Percentiles rank a stretch among this genome's conserved stretches.
Evolutionary conservation across 2,797 vertebrate genomes (phyloP).

Genomic region (Pipistrellus pipistrellus): DNA sequence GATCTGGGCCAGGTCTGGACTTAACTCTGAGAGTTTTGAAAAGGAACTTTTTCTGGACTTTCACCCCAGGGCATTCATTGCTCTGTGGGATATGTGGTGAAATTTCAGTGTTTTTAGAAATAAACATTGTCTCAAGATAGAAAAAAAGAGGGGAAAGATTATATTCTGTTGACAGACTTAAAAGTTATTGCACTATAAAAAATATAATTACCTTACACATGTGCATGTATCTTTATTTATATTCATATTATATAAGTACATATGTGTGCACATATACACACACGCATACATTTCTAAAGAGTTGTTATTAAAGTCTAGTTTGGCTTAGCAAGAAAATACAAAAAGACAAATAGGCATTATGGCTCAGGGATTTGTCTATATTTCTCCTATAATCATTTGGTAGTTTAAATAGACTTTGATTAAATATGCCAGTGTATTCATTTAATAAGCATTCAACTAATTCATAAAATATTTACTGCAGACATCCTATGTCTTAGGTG

Average conservation of each 20-base stretch:
- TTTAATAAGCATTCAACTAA: conserved; percentile 18
- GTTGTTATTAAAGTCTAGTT: conserved; percentile 30
- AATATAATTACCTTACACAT: not conserved
- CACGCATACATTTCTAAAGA: not conserved
- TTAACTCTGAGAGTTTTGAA: conserved; percentile 61
- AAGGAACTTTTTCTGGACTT: conserved; percentile 72
- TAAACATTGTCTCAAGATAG: conserved; percentile 78
- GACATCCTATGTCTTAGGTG: not conserved
- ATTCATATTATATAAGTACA: not conserved
- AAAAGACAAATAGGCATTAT: conserved; percentile 49
- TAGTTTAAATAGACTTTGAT: conserved; percentile 44
- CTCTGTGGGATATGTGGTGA: conserved; percentile 63
- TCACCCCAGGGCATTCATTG: conserved; percentile 56
- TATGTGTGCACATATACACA: not conserved
- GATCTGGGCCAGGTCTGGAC: conserved; percentile 33
- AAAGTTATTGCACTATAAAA: conserved; percentile 31
- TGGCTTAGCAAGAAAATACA: conserved; percentile 24
- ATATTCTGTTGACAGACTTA: conserved; percentile 50
- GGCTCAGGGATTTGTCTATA: conserved; percentile 3
- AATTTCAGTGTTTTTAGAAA: conserved; percentile 68
- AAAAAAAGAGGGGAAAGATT: conserved; percentile 26
- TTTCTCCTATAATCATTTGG: conserved; percentile 1
- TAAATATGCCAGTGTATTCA: conserved; percentile 40
- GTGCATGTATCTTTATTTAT: not conserved
- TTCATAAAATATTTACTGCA: not conserved